Base-by-base conservation (phyloP, 2,888 invertebrate species). In the Mythimna loreyi region DNA sequence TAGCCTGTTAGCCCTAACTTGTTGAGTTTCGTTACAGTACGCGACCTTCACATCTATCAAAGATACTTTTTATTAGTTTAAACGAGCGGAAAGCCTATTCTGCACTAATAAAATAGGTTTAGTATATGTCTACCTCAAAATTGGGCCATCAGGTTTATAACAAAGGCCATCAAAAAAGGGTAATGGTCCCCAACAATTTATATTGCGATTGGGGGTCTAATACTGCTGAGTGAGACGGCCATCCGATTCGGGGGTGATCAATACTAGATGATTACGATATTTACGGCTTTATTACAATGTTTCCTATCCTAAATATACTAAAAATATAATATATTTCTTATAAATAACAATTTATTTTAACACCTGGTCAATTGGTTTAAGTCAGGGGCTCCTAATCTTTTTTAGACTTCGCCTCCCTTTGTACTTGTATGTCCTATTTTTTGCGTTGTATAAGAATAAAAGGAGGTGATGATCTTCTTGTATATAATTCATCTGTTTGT, bases 141-240 rank as follows among this genome's bases (percentile, higher is more conserved):
- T 68, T 45, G 68, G 59, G 11, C 33, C 33, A 60, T 60, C 60
- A 52, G 52, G 36, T 61, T 70, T 28, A 52, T 60, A 68, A 69
- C 43, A 52, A 45, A 52, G 25, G 43, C 50, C 25, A 69, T 60
- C 21, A 59, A 59, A 68, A 60, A 33, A 60, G 21, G 33, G 50
- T 67, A 50, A 59, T 67, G 50, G 30, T 68, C 21, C 43, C 33
- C 21, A 67, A 59, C 68, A 52, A 69, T 68, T 60, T 43, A 59
- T 69, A 67, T 67, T 59, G 33, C 43, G n/a, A 59, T 43, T 68
- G 49, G 49, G 30, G 58, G 30, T 43, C 40, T n/a, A 50, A 58
- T 40, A 52, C 4, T 68, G 50, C 25, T n/a, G 50, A 52, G 13
- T 11, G 21, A 8, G 40, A 13, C 25, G 13, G 6, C 7, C 19